Base-by-base conservation (phyloP, 2,113 vertebrate genomes). In the Amazona guildingii region DNA sequence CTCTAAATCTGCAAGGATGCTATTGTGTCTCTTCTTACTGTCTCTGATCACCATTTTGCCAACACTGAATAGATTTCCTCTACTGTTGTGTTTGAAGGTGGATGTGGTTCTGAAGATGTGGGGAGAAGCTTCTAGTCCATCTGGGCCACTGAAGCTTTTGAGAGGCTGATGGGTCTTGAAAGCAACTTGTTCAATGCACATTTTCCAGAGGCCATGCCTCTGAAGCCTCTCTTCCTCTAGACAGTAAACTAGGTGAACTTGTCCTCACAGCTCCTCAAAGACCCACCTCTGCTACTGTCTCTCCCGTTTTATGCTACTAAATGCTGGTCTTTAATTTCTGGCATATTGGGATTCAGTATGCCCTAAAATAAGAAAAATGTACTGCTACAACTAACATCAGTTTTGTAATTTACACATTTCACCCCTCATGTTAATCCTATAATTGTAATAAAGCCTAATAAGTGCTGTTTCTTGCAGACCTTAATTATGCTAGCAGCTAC, bases 1-100 rank as follows among this genome's bases (percentile, higher is more conserved):
- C 51, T 84, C n/a, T 62, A n/a, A 80, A 44, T 77, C 49, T 49
- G 3, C 4, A 14, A 62, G 25, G 55, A 46, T 0, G 0, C 14
- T 43, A 0, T 8, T 11, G 7, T 46, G 29, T 62, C 19, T 79
- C 15, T 48, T 88, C n/a, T 78, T 64, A 23, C 24, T 25, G 20
- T 57, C 23, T 72, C 27, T 72, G 51, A 15, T 84, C 5, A 48
- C 41, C 14, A 5, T 69, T 83, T 86, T 80, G 54, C n/a, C n/a
- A n/a, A 5, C 6, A 4, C 46, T 68, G 41, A 29, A 0, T 41
- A 10, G 10, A 20, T 73, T 94, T 87, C 41, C 80, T 78, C 18
- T 70, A 4, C 43, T 39, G 7, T 44, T 75, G 21, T 6, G 9
- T 35, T 66, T 59, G 57, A 54, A 76, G n/a, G 31, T 69, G 16